Evolutionary conservation across 2,113 vertebrate genomes (phyloP).

Genomic region (Sander vitreus): DNA sequence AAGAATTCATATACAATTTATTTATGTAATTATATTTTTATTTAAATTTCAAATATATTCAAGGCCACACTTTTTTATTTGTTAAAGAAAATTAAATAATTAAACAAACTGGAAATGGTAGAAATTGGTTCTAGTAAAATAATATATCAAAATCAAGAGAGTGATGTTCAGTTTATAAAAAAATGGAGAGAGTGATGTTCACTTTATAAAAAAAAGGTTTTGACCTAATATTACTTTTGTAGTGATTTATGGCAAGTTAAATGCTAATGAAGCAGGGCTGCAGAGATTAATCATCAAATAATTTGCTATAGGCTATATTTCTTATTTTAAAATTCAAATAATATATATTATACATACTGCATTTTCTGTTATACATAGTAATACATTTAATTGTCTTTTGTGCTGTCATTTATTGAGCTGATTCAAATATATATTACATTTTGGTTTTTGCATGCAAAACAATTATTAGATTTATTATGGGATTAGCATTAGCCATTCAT

Average conservation of each 20-base stretch:
- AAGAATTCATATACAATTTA: too few species aligned
- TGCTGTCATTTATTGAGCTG: not conserved
- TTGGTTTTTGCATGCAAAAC: not conserved
- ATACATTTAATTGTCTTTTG: not conserved
- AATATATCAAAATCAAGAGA: not conserved
- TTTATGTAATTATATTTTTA: not conserved
- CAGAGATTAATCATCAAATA: too few species aligned
- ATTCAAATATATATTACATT: not conserved
- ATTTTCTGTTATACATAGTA: not conserved
- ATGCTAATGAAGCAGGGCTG: too few species aligned
- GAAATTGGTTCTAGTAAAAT: not conserved
- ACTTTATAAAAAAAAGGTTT: too few species aligned
- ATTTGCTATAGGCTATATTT: not conserved
- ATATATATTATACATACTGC: not conserved
- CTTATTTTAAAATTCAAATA: not conserved
- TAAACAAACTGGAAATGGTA: not conserved
- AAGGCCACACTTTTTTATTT: not conserved
- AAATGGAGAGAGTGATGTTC: too few species aligned
- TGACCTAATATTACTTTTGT: too few species aligned
- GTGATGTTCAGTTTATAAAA: not conserved
- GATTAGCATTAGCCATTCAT: not conserved
- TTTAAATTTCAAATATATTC: not conserved
- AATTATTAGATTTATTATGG: not conserved
- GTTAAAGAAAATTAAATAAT: not conserved
- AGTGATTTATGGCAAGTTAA: too few species aligned